phyloP scores from a whole-genome alignment of 2,797 vertebrate genomes.

The Bovichtus diacanthus region DNA sequence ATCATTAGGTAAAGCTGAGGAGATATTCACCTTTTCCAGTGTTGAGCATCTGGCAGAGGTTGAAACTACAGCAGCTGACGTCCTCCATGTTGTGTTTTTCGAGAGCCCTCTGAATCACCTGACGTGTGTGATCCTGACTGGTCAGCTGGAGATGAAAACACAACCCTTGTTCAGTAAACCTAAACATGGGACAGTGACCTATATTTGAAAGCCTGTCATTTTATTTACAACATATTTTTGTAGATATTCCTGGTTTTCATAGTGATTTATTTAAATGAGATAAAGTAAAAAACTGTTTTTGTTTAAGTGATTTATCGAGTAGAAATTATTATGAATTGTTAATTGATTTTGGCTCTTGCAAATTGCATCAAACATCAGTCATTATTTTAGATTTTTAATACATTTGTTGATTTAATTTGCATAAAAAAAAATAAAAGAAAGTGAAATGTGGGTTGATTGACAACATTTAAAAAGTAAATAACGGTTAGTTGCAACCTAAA shows the following conservation, averaged over 20 bases:
- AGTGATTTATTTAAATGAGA: neutral
- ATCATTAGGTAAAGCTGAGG: too few species aligned
- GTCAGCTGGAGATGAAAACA: conserved; percentile 83
- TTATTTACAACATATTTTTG: neutral
- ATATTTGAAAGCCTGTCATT: neutral
- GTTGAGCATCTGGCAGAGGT: conserved; percentile 87
- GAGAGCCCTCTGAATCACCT: conserved; percentile 89
- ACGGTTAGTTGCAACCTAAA: neutral
- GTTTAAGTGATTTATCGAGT: neutral
- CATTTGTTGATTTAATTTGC: neutral
- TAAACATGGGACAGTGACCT: neutral
- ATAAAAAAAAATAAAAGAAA: neutral
- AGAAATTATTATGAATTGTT: neutral
- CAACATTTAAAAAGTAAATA: neutral
- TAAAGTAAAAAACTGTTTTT: neutral
- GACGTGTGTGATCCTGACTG: conserved; percentile 91
- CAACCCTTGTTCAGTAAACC: neutral
- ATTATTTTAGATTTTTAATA: neutral
- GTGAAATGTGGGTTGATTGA: too few species aligned
- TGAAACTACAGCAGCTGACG: conserved; percentile 80
- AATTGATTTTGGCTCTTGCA: neutral
- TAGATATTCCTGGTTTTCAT: neutral
- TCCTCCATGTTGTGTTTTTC: conserved; percentile 90
- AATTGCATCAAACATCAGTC: neutral
- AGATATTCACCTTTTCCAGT: conserved; percentile 85